Percentiles rank a stretch among this genome's conserved stretches.
phyloP scores from a whole-genome alignment of 2,888 invertebrate genomes.

The Pollenia angustigena region DNA sequence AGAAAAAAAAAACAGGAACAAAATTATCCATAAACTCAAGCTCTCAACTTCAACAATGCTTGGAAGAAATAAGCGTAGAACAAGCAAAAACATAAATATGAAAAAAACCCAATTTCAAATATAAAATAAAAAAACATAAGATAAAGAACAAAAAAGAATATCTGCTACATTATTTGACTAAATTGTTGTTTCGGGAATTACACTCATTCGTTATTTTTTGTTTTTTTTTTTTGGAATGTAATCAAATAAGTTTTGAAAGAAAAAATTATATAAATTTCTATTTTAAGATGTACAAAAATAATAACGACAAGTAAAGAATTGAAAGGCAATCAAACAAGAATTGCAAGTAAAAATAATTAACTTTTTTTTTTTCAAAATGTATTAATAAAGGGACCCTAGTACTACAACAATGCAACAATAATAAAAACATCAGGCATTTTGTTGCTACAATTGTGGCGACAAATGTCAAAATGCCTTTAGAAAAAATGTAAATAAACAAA shows the following conservation, averaged over 20 bases:
- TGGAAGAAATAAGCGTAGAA: neutral
- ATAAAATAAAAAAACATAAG: constrained; percentile 1
- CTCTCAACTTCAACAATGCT: neutral
- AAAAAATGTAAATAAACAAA: no score
- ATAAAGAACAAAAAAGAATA: neutral
- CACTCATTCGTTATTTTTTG: neutral
- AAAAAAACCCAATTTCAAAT: constrained; percentile 10
- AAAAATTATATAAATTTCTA: neutral
- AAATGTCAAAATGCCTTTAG: no score
- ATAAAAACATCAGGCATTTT: no score
- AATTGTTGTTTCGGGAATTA: constrained; percentile 46
- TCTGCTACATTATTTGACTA: constrained; percentile 34
- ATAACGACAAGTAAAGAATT: neutral
- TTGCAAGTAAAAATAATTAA: no score
- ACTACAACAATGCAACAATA: no score
- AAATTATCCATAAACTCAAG: neutral
- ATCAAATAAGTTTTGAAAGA: constrained; percentile 28
- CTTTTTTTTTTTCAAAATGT: no score
- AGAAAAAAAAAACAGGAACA: neutral
- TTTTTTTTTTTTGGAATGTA: neutral
- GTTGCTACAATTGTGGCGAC: no score
- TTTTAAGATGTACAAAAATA: neutral
- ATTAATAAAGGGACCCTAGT: no score
- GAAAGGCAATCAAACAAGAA: neutral
- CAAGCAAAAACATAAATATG: constrained; percentile 21